Base-by-base conservation (phyloP, 2,888 invertebrate genomes). In the Sabatieria punctata region DNA sequence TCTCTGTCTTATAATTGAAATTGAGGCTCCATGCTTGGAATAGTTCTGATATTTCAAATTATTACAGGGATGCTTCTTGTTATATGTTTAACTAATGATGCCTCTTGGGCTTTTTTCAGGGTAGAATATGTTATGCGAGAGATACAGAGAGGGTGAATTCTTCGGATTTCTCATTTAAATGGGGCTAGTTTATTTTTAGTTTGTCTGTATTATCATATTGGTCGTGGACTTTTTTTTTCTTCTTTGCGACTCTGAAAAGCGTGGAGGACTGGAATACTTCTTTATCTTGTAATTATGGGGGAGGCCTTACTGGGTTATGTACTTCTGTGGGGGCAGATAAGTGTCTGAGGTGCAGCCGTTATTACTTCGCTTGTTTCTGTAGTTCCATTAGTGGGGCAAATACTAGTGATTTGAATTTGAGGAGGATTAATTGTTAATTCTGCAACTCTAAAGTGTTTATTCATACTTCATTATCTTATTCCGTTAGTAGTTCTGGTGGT, bases 221-320 rank as follows among this genome's bases (percentile, higher is more conserved):
- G 40, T 54, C 52, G n/a, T n/a, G 68, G 68, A 13, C 50, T 70
- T 38, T 69, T 67, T 54, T 68, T 65, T 55, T 57, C 58, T 4
- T 62, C 72, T 49, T 69, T 64, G 61, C 66, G 71, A 57, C 69
- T 71, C 60, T 69, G 67, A 51, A 65, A 71, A 52, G 76, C 77
- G 0, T 82, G 81, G 78, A 62, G 72, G 58, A 56, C 74, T 1
- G 80, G 80, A 44, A 69, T 77, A 43, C 68, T 77, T 49, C 74
- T 82, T 63, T 65, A 80, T 67, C 74, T 82, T 57, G 45, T 77
- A 64, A 66, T 75, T 52, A 82, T 82, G 75, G 76, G 68, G 60
- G 77, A 79, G 41, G 79, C 79, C 22, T 82, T 82, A 65, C 69
- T 81, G 72, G 81, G 80, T 0, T 82, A 82, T 71, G 78, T 81